These are phyloP conservation scores for Aphelenchoides fujianensis DNA, from an alignment of 1,140 invertebrate genomes.

Conservation along the genomic window DNA sequence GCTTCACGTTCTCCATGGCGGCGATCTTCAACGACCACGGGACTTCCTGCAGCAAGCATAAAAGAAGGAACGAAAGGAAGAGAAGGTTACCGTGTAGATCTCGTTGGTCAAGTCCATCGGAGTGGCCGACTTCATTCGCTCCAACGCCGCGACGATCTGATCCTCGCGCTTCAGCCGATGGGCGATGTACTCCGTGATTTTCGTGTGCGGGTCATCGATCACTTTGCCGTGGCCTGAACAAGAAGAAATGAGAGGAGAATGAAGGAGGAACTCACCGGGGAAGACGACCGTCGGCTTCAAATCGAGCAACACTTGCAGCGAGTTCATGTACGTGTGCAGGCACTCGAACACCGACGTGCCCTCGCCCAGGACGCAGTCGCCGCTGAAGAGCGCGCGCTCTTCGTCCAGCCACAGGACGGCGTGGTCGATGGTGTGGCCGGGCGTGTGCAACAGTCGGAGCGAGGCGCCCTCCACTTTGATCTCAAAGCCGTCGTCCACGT, in stretches of 20 bases:
- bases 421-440: constrained; percentile 93
- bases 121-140: constrained; percentile 64
- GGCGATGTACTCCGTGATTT: constrained; percentile 80
- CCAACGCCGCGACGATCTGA: constrained; percentile 76
- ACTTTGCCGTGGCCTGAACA: constrained; percentile 79
- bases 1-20: constrained; percentile 77
- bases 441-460: constrained; percentile 77
- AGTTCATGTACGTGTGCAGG: constrained; percentile 81
- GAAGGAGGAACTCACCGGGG: constrained; percentile 67
- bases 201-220: constrained; percentile 69
- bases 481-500: constrained; percentile 74
- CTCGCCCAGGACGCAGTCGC: constrained; percentile 70
- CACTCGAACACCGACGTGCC: constrained; percentile 78
- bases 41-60: constrained; percentile 71
- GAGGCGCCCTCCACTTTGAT: constrained; percentile 81
- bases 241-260: constrained; percentile 15
- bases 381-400: constrained; percentile 77
- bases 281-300: constrained; percentile 78
- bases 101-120: constrained; percentile 76
- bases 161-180: constrained; percentile 76
- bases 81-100: constrained; percentile 69
- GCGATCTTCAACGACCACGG: constrained; percentile 73
- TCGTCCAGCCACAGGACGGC: constrained; percentile 76
- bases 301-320: constrained; percentile 75
- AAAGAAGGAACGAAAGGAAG: neutral